Percentiles rank a stretch among this genome's conserved stretches.
These are phyloP conservation scores for Arctocebus calabarensis DNA, from an alignment of 2,797 vertebrate species.

Conservation along the genomic window DNA sequence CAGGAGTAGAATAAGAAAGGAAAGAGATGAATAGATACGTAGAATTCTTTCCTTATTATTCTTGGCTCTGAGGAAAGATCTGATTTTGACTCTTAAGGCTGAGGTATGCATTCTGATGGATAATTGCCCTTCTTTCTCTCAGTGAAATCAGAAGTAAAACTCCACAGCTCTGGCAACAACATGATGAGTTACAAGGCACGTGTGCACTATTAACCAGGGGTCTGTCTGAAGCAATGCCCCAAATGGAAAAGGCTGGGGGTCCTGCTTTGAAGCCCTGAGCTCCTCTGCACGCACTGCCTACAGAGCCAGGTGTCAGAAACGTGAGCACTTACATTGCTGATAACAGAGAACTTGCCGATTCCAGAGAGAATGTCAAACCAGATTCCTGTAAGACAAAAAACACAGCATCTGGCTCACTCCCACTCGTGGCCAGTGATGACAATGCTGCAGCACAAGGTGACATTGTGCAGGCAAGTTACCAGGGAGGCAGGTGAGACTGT, in stretches of 20 bases:
- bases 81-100: constrained; percentile 42
- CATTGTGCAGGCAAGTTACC: neutral
- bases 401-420: neutral
- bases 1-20: constrained; percentile 19
- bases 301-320: neutral
- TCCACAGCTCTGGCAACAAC: neutral
- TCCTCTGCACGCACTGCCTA: neutral
- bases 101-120: neutral
- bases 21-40: constrained; percentile 49
- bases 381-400: constrained; percentile 91
- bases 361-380: constrained; percentile 97
- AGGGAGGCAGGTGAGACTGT: neutral
- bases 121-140: constrained; percentile 31
- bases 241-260: neutral
- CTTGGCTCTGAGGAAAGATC: constrained; percentile 69
- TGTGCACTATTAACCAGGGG: neutral
- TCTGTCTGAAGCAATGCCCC: neutral
- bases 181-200: neutral
- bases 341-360: constrained; percentile 99
- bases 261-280: neutral
- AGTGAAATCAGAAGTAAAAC: constrained; percentile 14
- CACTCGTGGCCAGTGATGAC: neutral
- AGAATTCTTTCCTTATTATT: constrained; percentile 70
- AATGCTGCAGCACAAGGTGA: neutral
- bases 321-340: constrained; percentile 96